phyloP scores from a whole-genome alignment of 2,113 vertebrate genomes.

The Peromyscus leucopus region DNA sequence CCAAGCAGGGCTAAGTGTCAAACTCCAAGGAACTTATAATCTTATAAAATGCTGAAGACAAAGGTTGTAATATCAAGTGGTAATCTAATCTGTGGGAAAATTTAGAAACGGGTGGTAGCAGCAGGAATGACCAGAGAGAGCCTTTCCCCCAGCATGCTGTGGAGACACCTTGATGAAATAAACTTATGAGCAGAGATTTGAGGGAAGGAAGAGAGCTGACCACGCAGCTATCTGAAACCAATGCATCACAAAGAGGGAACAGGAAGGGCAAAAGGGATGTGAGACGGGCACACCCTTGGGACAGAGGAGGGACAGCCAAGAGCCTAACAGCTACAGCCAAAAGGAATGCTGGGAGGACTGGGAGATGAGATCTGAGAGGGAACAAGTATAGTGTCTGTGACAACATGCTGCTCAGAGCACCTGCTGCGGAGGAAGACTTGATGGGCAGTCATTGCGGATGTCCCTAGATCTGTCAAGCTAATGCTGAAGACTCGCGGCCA shows the following conservation, averaged over 20 bases:
- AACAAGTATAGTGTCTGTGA: fast-evolving
- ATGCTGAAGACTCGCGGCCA: fast-evolving
- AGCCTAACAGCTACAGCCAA: background rate
- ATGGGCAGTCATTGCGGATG: fast-evolving
- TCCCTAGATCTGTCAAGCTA: fast-evolving
- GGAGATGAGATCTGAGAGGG: background rate
- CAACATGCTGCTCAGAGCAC: fast-evolving
- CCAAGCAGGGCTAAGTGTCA: background rate
- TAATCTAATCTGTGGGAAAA: background rate
- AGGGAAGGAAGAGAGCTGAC: background rate
- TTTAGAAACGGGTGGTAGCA: background rate
- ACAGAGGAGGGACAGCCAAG: background rate
- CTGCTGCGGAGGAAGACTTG: background rate
- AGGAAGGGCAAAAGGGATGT: fast-evolving
- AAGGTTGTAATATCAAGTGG: background rate
- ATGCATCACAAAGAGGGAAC: too few species aligned
- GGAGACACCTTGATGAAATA: background rate
- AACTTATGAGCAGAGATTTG: background rate
- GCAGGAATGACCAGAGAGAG: background rate
- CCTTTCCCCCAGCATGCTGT: fast-evolving
- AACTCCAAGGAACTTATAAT: background rate
- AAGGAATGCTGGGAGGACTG: background rate
- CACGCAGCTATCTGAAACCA: background rate
- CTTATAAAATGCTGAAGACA: background rate
- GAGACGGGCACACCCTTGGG: fast-evolving